These are phyloP conservation scores for Anser cygnoides DNA, from an alignment of 2,113 vertebrate species.

Conservation along the genomic window DNA sequence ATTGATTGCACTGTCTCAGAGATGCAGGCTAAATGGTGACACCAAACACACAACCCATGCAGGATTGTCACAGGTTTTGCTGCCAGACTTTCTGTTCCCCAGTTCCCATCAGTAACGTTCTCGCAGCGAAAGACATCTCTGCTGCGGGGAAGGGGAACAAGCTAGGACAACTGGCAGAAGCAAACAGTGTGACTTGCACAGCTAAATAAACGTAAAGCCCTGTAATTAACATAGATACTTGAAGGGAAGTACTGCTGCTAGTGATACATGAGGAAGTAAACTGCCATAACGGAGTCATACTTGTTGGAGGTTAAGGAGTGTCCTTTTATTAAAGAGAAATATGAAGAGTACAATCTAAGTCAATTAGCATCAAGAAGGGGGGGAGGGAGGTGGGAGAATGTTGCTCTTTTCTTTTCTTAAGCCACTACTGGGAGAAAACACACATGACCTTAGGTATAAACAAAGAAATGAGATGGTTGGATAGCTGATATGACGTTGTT, in stretches of 20 bases:
- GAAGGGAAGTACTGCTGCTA: background rate
- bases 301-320: background rate
- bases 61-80: conserved; percentile 48
- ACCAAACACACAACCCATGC: background rate
- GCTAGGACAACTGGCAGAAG: background rate
- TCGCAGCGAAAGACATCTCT: conserved; percentile 26
- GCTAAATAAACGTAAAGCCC: background rate
- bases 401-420: background rate
- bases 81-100: background rate
- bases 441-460: fast-evolving
- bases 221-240: conserved; percentile 6
- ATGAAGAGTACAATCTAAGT: background rate
- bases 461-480: background rate
- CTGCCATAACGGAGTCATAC: background rate
- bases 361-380: background rate
- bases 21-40: background rate
- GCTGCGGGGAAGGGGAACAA: background rate
- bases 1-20: conserved; percentile 28
- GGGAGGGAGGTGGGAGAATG: background rate
- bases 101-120: conserved; percentile 31
- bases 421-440: background rate
- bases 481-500: background rate
- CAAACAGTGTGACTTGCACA: background rate
- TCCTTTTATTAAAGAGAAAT: background rate
- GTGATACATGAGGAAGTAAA: background rate